These are phyloP conservation scores for Megalopta genalis DNA, from an alignment of 1,140 invertebrate species.

Conservation along the genomic window DNA sequence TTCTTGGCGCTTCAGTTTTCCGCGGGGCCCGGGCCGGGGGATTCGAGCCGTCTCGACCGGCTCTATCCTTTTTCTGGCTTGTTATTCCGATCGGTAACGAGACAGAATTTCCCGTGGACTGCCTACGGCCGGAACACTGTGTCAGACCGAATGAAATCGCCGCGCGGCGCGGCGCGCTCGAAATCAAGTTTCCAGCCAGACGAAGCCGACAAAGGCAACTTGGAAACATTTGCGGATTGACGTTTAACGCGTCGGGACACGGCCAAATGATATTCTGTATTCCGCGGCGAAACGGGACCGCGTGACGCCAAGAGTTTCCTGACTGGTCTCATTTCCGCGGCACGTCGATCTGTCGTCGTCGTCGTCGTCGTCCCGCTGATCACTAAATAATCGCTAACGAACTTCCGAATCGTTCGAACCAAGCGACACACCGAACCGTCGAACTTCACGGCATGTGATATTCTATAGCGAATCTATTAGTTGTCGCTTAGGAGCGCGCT, in stretches of 20 bases:
- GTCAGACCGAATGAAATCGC: slow-evolving; percentile 32
- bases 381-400: slow-evolving; percentile 21
- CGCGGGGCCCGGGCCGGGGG: neutral
- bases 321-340: slow-evolving; percentile 52
- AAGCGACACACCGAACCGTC: neutral
- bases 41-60: slow-evolving; percentile 17
- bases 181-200: slow-evolving; percentile 22
- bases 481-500: too few species aligned
- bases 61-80: slow-evolving; percentile 54
- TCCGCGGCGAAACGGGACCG: slow-evolving; percentile 15
- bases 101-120: slow-evolving; percentile 26
- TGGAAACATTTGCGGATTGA: slow-evolving; percentile 27
- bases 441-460: neutral
- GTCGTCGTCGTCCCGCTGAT: too few species aligned
- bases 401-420: neutral
- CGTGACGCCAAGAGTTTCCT: slow-evolving; percentile 5
- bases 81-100: slow-evolving; percentile 45
- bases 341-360: slow-evolving; percentile 33
- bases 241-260: slow-evolving; percentile 3
- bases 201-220: neutral
- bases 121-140: neutral
- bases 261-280: neutral
- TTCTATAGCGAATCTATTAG: slow-evolving; percentile 38
- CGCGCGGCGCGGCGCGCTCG: neutral
- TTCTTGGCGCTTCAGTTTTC: slow-evolving; percentile 52